Conservation (phyloP, 2,113 vertebrate genomes). For the Oryzias melastigma region DNA sequence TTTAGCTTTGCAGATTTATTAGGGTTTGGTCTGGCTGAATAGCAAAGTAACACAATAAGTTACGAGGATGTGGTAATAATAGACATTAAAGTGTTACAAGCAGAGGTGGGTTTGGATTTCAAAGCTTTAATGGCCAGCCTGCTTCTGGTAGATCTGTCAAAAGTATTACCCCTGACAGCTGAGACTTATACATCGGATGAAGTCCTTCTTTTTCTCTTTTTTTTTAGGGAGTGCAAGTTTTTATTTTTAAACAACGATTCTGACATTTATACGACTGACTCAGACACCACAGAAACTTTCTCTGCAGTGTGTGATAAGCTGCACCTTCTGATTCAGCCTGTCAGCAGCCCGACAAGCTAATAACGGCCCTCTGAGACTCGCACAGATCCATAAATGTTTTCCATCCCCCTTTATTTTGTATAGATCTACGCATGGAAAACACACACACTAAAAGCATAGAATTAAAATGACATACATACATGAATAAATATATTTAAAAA, state of each 20-base stretch:
- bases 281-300: slow-evolving; percentile 48
- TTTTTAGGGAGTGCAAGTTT: slow-evolving; percentile 3
- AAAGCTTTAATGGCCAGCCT: not conserved
- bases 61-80: slow-evolving; percentile 26
- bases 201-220: slow-evolving; percentile 19
- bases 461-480: too few species aligned
- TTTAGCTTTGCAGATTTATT: slow-evolving; percentile 37
- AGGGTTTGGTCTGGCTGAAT: slow-evolving; percentile 49
- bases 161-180: slow-evolving; percentile 2
- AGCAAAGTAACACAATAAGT: slow-evolving; percentile 44
- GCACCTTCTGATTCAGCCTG: slow-evolving; percentile 51
- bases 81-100: slow-evolving; percentile 2
- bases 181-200: slow-evolving; percentile 22
- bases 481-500: too few species aligned
- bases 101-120: slow-evolving; percentile 2
- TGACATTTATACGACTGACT: slow-evolving; percentile 50
- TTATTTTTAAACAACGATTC: slow-evolving; percentile 11
- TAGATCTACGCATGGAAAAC: too few species aligned
- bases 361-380: slow-evolving; percentile 40
- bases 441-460: too few species aligned
- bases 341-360: slow-evolving; percentile 58
- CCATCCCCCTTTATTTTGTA: slow-evolving; percentile 2
- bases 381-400: slow-evolving; percentile 35
- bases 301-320: slow-evolving; percentile 49
- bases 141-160: slow-evolving; percentile 24